A percentile compares a stretch with the other conserved stretches of the same genome.
Evolutionary conservation across 2,113 vertebrate genomes (phyloP).

Genomic region (Otus sunia): DNA sequence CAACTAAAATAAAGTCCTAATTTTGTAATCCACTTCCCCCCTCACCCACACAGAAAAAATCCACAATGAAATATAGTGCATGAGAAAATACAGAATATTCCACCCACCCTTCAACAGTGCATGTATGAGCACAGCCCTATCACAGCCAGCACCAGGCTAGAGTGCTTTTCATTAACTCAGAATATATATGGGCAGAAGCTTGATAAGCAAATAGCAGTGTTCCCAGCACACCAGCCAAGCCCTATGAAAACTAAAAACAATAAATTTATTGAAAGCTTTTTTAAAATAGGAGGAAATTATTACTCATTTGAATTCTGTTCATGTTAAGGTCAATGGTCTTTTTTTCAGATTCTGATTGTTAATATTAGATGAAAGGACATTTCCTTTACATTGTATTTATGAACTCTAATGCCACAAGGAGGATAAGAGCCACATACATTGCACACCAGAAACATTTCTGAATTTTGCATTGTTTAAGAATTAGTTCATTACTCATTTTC

Average conservation of each 20-base stretch:
- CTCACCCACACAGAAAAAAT: constrained; percentile 62
- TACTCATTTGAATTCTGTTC: constrained; percentile 74
- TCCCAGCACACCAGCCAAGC: constrained; percentile 67
- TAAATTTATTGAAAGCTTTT: constrained; percentile 71
- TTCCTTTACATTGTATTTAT: constrained; percentile 77
- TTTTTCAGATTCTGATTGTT: constrained; percentile 69
- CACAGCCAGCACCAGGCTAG: constrained; percentile 7
- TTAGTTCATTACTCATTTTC: constrained; percentile 69
- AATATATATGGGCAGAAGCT: constrained; percentile 33
- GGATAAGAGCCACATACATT: constrained; percentile 62
- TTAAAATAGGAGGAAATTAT: constrained; percentile 76
- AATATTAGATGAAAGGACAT: constrained; percentile 76
- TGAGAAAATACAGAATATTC: constrained; percentile 68
- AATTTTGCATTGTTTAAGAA: constrained; percentile 61
- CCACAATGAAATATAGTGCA: constrained; percentile 55
- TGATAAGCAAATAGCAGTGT: constrained; percentile 64
- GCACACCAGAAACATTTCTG: constrained; percentile 54
- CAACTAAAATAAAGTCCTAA: constrained; percentile 61
- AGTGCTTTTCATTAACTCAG: constrained; percentile 40
- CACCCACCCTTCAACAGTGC: constrained; percentile 49
- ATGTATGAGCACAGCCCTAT: constrained; percentile 51
- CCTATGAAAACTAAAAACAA: constrained; percentile 62
- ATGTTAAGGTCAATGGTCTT: constrained; percentile 63
- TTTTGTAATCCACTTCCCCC: constrained; percentile 62
- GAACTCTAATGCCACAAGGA: constrained; percentile 60